These are phyloP conservation scores for Oreotrochilus melanogaster DNA, from an alignment of 2,113 vertebrate genomes.

Conservation along the genomic window DNA sequence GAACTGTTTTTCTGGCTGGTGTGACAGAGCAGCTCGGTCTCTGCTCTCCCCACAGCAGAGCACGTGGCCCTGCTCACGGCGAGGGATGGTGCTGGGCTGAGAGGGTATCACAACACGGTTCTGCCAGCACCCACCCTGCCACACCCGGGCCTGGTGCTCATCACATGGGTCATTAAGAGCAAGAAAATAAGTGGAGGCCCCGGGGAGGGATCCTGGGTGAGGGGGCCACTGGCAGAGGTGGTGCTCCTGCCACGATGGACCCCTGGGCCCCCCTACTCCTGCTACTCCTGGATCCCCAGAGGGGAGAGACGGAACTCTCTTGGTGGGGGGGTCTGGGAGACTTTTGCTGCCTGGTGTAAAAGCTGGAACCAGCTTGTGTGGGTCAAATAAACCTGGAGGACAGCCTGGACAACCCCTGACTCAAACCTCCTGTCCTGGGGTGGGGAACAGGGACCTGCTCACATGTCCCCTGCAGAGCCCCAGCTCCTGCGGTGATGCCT, in stretches of 20 bases:
- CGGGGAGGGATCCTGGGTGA: too few relatives aligned
- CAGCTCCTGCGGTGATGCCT: background rate
- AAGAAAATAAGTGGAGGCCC: rapidly evolving
- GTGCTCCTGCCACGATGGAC: background rate
- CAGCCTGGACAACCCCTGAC: background rate
- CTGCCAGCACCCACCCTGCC: background rate
- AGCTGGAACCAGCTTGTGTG: rapidly evolving
- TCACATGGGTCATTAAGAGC: rapidly evolving
- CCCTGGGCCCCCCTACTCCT: too few relatives aligned
- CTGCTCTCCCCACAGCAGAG: rapidly evolving
- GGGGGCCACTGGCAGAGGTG: too few relatives aligned
- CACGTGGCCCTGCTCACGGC: rapidly evolving
- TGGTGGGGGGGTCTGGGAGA: rapidly evolving
- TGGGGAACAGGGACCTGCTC: background rate
- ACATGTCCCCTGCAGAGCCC: background rate
- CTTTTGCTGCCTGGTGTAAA: rapidly evolving
- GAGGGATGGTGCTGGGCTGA: rapidly evolving
- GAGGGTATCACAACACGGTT: background rate
- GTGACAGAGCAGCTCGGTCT: background rate
- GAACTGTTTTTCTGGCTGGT: background rate
- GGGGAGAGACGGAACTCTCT: background rate
- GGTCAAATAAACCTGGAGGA: background rate
- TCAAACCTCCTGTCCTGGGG: rapidly evolving
- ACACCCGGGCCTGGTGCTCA: rapidly evolving
- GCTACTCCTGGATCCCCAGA: rapidly evolving